These are phyloP conservation scores for Clamator glandarius DNA, from an alignment of 2,797 vertebrate species.

Conservation along the genomic window DNA sequence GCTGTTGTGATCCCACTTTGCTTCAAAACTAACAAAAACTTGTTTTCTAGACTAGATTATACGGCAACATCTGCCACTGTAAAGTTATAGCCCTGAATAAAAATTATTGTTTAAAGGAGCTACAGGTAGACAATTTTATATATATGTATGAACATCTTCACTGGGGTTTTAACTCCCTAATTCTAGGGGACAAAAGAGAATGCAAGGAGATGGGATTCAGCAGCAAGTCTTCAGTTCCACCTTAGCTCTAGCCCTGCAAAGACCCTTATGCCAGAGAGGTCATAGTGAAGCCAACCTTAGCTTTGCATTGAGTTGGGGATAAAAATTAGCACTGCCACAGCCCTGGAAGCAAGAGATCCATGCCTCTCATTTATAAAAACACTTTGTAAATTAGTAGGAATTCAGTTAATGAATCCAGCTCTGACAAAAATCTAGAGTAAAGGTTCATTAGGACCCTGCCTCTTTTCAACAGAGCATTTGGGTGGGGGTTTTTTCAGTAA, in stretches of 20 bases:
- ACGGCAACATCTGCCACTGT: background rate
- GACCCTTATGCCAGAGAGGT: background rate
- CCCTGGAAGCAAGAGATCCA: background rate
- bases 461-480: background rate
- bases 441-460: background rate
- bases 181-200: background rate
- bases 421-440: background rate
- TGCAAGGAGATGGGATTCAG: background rate
- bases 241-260: background rate
- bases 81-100: slow-evolving; percentile 24
- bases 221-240: background rate
- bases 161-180: background rate
- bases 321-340: background rate
- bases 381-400: background rate
- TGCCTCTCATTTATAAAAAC: background rate
- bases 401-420: background rate
- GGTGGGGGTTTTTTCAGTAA: background rate
- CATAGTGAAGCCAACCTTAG: background rate
- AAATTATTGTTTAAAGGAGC: slow-evolving; percentile 9
- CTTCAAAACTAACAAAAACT: background rate
- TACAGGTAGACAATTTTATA: background rate
- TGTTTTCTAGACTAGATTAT: background rate
- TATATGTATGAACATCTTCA: background rate
- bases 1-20: background rate
- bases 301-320: background rate